Evolutionary conservation across 1,140 invertebrate species (phyloP), one percentile per base, ranked within the genome.

Genomic region (Magallana ariakensis): DNA sequence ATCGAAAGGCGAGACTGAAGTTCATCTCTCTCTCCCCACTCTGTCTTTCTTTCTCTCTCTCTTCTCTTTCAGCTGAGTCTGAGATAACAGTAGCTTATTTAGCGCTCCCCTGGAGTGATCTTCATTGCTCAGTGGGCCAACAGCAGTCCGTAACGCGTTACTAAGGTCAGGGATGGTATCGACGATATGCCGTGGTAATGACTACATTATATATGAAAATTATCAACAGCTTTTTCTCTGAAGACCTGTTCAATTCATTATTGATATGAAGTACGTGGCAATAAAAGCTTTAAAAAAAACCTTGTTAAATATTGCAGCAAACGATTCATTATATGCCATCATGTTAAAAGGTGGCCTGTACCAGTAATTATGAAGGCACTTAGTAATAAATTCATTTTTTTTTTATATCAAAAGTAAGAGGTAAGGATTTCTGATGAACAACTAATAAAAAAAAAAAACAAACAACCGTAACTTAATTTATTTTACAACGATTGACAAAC

Each of bases 111-210:
- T 26, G 11, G 66, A 19, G 66, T 33, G 66, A 75, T 75, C 33
- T 22, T 26, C 66, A 11, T 13, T 13, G 22, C 66, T 75, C 66
- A 13, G 22, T 33, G 22, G 66, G 66, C 19, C 4, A 9, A 26
- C 13, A 75, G 8, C 4, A 26, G 15, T 19, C 26, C 66, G 26
- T 26, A 46, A 75, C 66, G 22, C 33, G 66, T 33, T 33, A 19
- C 66, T 75, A 75, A 26, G 66, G 66, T 75, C 66, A 75, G 8
- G 26, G 66, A 75, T 2, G 19, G 26, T 75, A 75, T 75, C 66
- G 66, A 75, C 66, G 2, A 4, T 75, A 75, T 8, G 10, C 22
- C 26, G 19, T 46, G 33, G 33, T 26, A 75, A 75, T 26, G 15
- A 13, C 22, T 26, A n/a, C n/a, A n/a, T n/a, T n/a, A 22, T 46